Percentiles rank a stretch among this genome's conserved stretches.
phyloP scores from a whole-genome alignment of 2,888 invertebrate species.

The Aricia artaxerxes region DNA sequence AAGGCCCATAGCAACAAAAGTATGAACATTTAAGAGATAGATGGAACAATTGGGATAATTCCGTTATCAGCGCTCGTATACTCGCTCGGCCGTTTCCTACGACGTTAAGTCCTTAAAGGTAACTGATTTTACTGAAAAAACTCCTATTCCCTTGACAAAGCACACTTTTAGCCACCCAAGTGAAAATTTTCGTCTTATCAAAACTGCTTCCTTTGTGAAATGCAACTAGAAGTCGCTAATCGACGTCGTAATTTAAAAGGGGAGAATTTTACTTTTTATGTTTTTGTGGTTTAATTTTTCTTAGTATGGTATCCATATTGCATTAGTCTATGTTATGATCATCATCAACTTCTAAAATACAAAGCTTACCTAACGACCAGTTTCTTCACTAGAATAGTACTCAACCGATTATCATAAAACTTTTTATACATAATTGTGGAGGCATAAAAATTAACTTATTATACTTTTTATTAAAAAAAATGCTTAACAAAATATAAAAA shows the following conservation, averaged over 20 bases:
- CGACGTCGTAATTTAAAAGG: conserved; percentile 26
- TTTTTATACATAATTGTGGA: too few species aligned
- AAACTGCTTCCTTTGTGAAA: conserved; percentile 32
- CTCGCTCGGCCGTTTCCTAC: conserved; percentile 73
- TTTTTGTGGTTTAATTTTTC: background rate
- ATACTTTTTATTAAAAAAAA: too few species aligned
- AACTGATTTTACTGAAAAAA: conserved; percentile 72
- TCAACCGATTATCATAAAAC: too few species aligned
- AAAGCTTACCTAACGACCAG: background rate
- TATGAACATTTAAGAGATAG: conserved; percentile 83
- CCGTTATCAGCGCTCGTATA: conserved; percentile 82
- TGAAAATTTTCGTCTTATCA: conserved; percentile 54
- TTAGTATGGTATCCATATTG: background rate
- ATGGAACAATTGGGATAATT: conserved; percentile 84
- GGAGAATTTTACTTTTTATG: background rate
- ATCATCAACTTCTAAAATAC: background rate
- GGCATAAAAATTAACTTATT: too few species aligned
- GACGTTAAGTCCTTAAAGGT: conserved; percentile 76
- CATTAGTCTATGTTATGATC: background rate
- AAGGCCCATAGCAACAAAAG: conserved; percentile 63
- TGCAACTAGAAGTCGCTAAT: conserved; percentile 32
- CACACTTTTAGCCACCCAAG: conserved; percentile 65
- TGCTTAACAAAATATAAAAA: too few species aligned
- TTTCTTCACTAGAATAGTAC: too few species aligned
- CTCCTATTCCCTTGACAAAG: conserved; percentile 72